These are phyloP conservation scores for Vannuccia rotundouncinata DNA, from an alignment of 2,888 invertebrate species.

Conservation along the genomic window DNA sequence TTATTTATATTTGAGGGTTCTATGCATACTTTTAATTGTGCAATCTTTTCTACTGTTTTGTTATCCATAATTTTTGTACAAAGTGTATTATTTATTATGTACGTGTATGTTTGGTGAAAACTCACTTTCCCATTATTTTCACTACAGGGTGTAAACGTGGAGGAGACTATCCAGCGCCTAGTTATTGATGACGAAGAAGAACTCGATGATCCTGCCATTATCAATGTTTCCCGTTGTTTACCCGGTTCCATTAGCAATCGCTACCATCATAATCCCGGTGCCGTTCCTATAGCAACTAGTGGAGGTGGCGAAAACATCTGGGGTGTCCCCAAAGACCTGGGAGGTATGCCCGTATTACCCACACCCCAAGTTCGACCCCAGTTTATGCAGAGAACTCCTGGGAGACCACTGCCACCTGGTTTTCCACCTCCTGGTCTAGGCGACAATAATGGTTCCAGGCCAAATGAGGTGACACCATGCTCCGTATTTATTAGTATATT, in stretches of 20 bases:
- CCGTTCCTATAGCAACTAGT: neutral
- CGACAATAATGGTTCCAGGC: neutral
- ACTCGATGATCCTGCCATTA: conserved; percentile 45
- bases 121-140: too few species aligned
- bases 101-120: too few species aligned
- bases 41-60: too few species aligned
- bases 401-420: neutral
- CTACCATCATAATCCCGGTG: neutral
- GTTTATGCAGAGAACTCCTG: neutral
- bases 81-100: too few species aligned
- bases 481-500: too few species aligned
- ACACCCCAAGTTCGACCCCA: neutral
- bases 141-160: conserved; percentile 42
- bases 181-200: conserved; percentile 54
- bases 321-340: neutral
- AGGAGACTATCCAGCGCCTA: conserved; percentile 50
- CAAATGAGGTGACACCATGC: too few species aligned
- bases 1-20: too few species aligned
- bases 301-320: neutral
- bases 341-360: neutral
- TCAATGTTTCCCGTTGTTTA: conserved; percentile 44
- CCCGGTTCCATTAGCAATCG: conserved; percentile 45
- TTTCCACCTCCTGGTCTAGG: neutral
- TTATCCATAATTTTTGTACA: too few species aligned
- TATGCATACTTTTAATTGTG: too few species aligned